Evolutionary conservation across 2,797 vertebrate species (phyloP).

Genomic region (Acipenser transmontanus): DNA sequence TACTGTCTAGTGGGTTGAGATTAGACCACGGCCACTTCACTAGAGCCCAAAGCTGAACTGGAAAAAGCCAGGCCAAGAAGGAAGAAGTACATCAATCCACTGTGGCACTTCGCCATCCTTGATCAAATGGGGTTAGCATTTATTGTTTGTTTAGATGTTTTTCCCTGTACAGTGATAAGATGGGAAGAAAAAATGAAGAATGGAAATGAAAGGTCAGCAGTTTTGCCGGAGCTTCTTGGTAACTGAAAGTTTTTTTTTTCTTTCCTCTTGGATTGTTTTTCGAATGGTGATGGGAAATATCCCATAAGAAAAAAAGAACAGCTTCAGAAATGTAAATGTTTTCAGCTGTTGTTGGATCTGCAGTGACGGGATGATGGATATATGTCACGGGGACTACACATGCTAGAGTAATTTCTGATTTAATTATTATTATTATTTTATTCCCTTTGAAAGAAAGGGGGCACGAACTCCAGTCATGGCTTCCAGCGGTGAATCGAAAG

Average conservation of each 20-base stretch:
- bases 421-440: slow-evolving; percentile 25
- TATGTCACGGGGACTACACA: slow-evolving; percentile 20
- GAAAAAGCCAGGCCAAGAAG: too few species aligned
- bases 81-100: too few species aligned
- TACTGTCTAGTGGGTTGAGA: too few species aligned
- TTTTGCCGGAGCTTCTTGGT: slow-evolving; percentile 1
- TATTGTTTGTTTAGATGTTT: too few species aligned
- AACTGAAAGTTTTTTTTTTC: neutral
- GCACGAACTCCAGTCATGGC: slow-evolving; percentile 29
- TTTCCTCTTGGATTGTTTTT: neutral
- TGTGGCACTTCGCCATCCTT: too few species aligned
- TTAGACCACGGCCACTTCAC: too few species aligned
- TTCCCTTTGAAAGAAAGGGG: slow-evolving; percentile 27
- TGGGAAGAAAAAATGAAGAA: neutral
- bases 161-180: neutral
- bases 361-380: slow-evolving; percentile 22
- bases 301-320: neutral
- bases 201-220: slow-evolving; percentile 19
- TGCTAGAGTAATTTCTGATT: slow-evolving; percentile 25
- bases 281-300: neutral
- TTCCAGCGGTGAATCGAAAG: slow-evolving; percentile 42
- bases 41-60: too few species aligned
- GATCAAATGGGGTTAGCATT: too few species aligned
- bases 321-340: slow-evolving; percentile 21
- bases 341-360: slow-evolving; percentile 31